phyloP scores from a whole-genome alignment of 2,888 invertebrate genomes.

The Laspeyria flexula region DNA sequence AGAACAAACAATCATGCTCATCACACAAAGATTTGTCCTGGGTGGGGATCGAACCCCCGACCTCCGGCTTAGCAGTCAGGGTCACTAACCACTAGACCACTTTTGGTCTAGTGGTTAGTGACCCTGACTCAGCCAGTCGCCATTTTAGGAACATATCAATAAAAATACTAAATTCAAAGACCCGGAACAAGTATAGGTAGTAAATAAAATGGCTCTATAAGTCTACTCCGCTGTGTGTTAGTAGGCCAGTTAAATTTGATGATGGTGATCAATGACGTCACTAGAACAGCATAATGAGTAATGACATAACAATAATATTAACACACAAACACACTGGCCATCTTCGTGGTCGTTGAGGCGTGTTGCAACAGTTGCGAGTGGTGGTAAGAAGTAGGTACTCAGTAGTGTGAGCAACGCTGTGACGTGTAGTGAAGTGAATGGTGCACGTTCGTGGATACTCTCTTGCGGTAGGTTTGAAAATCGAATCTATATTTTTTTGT shows the following conservation, averaged over 20 bases:
- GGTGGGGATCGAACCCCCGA: no score
- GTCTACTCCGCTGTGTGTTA: background rate
- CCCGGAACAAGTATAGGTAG: background rate
- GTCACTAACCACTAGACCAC: no score
- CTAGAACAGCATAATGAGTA: background rate
- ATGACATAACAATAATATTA: slow-evolving; percentile 13
- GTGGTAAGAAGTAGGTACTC: slow-evolving; percentile 28
- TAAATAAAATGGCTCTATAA: background rate
- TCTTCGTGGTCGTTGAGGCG: slow-evolving; percentile 7
- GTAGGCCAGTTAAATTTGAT: background rate
- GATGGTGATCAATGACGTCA: slow-evolving; percentile 3
- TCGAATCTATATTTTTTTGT: slow-evolving; percentile 3
- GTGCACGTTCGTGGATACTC: slow-evolving; percentile 34
- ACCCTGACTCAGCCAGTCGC: no score
- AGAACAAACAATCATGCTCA: no score
- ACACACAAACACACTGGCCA: slow-evolving; percentile 8
- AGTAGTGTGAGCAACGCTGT: slow-evolving; percentile 37
- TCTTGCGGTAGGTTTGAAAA: slow-evolving; percentile 34
- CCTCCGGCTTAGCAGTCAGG: no score
- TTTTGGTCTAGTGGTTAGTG: no score
- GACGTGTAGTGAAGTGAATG: slow-evolving; percentile 47
- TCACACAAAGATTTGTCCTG: no score
- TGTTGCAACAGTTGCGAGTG: slow-evolving; percentile 29
- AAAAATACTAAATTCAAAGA: background rate
- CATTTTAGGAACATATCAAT: no score